These are phyloP conservation scores for Virgularia gustaviana DNA, from an alignment of 92 coral and sea anemone species.

Conservation along the genomic window DNA sequence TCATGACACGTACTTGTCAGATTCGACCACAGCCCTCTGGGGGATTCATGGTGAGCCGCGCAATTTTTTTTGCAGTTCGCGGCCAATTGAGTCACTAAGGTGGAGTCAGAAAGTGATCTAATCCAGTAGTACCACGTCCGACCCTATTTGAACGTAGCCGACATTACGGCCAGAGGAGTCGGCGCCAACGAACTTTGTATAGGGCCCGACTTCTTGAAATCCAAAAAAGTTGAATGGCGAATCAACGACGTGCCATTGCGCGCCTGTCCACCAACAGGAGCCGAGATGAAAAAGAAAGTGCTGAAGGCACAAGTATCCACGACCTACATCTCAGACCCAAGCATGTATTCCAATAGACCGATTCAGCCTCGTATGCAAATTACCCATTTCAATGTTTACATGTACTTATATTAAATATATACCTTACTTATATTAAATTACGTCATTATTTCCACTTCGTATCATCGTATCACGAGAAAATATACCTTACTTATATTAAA, in stretches of 20 bases:
- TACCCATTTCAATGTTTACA: too few relatives aligned
- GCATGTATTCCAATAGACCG: too few relatives aligned
- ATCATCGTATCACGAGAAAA: too few relatives aligned
- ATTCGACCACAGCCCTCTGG: neutral
- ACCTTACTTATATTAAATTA: too few relatives aligned
- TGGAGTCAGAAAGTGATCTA: constrained; percentile 32
- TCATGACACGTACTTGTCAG: neutral
- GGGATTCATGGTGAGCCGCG: neutral
- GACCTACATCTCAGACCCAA: too few relatives aligned
- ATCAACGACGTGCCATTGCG: constrained; percentile 31
- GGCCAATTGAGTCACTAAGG: constrained; percentile 33
- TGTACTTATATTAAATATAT: too few relatives aligned
- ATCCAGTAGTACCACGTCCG: constrained; percentile 36
- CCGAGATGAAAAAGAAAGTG: constrained; percentile 29
- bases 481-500: too few relatives aligned
- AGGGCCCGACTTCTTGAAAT: constrained; percentile 17
- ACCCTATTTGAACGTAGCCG: constrained; percentile 34
- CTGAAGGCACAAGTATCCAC: constrained; percentile 9
- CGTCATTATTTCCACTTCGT: too few relatives aligned
- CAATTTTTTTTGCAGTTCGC: constrained; percentile 24
- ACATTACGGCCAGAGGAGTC: constrained; percentile 26
- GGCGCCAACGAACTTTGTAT: neutral
- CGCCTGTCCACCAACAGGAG: neutral
- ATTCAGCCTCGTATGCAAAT: too few relatives aligned
- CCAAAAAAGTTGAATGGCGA: constrained; percentile 27